These are phyloP conservation scores for Aphaenogaster rudis DNA, from an alignment of 1,140 invertebrate species.

Conservation along the genomic window DNA sequence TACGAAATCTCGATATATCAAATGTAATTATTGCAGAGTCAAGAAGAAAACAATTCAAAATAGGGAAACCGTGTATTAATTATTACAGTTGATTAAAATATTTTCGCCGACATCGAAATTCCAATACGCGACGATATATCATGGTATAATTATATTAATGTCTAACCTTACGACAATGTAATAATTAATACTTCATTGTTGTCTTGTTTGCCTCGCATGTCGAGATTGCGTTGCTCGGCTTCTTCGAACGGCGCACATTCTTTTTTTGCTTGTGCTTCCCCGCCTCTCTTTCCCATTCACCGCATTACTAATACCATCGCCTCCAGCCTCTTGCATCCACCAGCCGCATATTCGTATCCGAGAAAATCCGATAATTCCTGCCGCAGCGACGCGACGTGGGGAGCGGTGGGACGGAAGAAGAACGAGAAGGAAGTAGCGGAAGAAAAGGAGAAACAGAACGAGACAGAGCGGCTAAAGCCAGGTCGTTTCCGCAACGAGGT, in stretches of 20 bases:
- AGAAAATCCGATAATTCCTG: slow-evolving; percentile 75
- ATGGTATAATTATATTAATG: neutral
- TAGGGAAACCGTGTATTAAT: neutral
- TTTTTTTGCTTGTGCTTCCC: slow-evolving; percentile 35
- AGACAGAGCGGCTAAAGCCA: slow-evolving; percentile 60
- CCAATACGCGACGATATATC: neutral
- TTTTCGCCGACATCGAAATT: neutral
- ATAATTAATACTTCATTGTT: slow-evolving; percentile 36
- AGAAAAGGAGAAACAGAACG: slow-evolving; percentile 60
- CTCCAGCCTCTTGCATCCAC: slow-evolving; percentile 50
- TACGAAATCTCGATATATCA: neutral
- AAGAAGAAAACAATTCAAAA: neutral
- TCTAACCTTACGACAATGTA: neutral
- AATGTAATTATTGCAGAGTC: neutral
- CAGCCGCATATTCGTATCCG: slow-evolving; percentile 64
- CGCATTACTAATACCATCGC: slow-evolving; percentile 53
- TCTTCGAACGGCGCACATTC: slow-evolving; percentile 18
- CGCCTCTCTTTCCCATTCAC: slow-evolving; percentile 33
- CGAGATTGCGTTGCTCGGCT: slow-evolving; percentile 53
- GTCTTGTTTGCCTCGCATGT: slow-evolving; percentile 16
- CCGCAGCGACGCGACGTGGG: slow-evolving; percentile 53
- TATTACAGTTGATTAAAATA: neutral
- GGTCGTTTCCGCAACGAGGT: slow-evolving; percentile 70
- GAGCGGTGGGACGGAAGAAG: slow-evolving; percentile 16
- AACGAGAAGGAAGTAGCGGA: slow-evolving; percentile 26